phyloP scores from a whole-genome alignment of 2,113 vertebrate genomes.

The Romanogobio albipinnatus region DNA sequence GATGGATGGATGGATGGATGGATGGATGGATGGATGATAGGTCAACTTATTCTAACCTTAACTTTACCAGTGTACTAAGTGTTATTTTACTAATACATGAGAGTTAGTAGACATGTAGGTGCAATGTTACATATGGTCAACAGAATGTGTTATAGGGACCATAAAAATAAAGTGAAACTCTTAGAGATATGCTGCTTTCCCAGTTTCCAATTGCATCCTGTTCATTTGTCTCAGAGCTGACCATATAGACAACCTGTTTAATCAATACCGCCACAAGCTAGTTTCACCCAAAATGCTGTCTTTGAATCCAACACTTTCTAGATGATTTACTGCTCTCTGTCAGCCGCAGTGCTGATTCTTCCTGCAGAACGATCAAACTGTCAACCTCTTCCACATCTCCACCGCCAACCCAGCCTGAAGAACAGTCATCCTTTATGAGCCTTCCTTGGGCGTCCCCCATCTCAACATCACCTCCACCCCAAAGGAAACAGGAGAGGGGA shows the following conservation, averaged over 20 bases:
- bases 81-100: too few relatives aligned
- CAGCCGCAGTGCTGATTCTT: constrained; percentile 24
- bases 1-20: too few relatives aligned
- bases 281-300: constrained; percentile 31
- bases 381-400: constrained; percentile 34
- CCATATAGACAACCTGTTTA: constrained; percentile 29
- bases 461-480: constrained; percentile 21
- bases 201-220: background rate
- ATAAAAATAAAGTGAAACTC: background rate
- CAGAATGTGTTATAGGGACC: too few relatives aligned
- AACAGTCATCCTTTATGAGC: constrained; percentile 14
- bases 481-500: constrained; percentile 18
- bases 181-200: background rate
- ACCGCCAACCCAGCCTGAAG: constrained; percentile 13
- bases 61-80: too few relatives aligned
- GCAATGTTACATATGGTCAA: too few relatives aligned
- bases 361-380: constrained; percentile 43
- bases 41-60: too few relatives aligned
- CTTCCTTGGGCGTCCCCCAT: background rate
- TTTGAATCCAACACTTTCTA: constrained; percentile 34
- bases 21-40: too few relatives aligned
- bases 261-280: constrained; percentile 36
- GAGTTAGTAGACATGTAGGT: too few relatives aligned
- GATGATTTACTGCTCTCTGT: constrained; percentile 46
- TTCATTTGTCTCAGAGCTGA: constrained; percentile 27